These are phyloP conservation scores for Aurelia aurita DNA, from an alignment of 30 jellyfish, hydroid and myxozoan genomes.

Conservation along the genomic window DNA sequence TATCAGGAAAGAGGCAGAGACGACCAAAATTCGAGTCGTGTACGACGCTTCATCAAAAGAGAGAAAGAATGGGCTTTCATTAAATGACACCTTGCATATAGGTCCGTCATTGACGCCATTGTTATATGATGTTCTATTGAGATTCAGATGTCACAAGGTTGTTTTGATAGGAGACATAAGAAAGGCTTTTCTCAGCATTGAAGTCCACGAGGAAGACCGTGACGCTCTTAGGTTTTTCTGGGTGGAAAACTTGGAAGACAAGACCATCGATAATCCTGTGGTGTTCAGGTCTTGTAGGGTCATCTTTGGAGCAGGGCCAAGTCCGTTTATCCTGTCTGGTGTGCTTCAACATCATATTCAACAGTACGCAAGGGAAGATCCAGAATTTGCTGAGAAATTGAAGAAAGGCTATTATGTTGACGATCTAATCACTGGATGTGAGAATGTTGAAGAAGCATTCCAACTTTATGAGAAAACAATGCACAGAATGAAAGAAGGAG, in stretches of 20 bases:
- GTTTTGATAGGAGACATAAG: constrained; percentile 20
- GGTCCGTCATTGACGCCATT: constrained; percentile 9
- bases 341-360: not conserved
- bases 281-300: not conserved
- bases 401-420: constrained; percentile 9
- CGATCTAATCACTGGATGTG: constrained; percentile 16
- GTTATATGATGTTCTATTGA: not conserved
- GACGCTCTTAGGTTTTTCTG: constrained; percentile 2
- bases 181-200: constrained; percentile 13
- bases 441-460: constrained; percentile 2
- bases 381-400: constrained; percentile 1
- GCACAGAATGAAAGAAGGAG: constrained; percentile 25
- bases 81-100: constrained; percentile 8
- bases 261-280: not conserved
- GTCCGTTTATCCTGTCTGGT: not conserved
- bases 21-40: not conserved
- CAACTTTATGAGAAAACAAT: constrained; percentile 28
- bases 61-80: not conserved
- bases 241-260: not conserved
- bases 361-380: not conserved
- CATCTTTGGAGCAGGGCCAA: too few relatives aligned
- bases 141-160: constrained; percentile 9
- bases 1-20: constrained; percentile 14
- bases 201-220: not conserved
- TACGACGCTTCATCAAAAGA: constrained; percentile 20